Evolutionary conservation across 2,113 vertebrate species (phyloP), one percentile per base, ranked within the genome.

Genomic region (Chelonoidis abingdonii): DNA sequence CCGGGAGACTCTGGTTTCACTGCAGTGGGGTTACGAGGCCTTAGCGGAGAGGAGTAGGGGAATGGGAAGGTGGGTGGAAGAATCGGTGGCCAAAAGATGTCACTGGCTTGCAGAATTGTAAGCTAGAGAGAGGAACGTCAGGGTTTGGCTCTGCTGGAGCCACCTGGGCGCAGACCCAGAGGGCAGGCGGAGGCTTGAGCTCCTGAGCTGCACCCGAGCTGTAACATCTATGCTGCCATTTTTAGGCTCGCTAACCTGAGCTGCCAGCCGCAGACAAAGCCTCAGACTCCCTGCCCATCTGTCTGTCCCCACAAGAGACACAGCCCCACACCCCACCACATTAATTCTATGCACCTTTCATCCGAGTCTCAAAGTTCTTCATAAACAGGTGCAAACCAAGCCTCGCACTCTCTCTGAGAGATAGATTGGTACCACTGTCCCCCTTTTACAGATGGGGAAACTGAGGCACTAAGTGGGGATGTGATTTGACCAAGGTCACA

Each of bases 211-310:
- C 52, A 53, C 52, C 52, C 52, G 5, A 53, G 52, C 52, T 2
- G 17, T 2, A 2, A 56, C 54, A 4, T 25, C 54, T 4, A 56
- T 2, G 2, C 54, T 4, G 54, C 54, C 9, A 1, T 56, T 25
- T 56, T 62, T 35, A 31, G 59, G 27, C 57, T 59, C 27, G 27
- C 24, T 29, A 29, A 27, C 57, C 27, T 29, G 57, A 29, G 29
- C 17, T 21, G 65, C 65, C 65, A 69, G 65, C 17, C 38, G 65
- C 65, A 22, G 65, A 21, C 35, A n/a, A 8, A n/a, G 62, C 62
- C 16, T 21, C 8, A n/a, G 62, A 19, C 62, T 69, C n/a, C 29
- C 78, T 52, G 0, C 31, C 87, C n/a, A 16, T 41, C 69, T 75
- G n/a, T 38, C 69, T 22, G n/a, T 75, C 69, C 69, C 69, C 17